These are phyloP conservation scores for Acomys russatus DNA, from an alignment of 2,797 vertebrate species.

Conservation along the genomic window DNA sequence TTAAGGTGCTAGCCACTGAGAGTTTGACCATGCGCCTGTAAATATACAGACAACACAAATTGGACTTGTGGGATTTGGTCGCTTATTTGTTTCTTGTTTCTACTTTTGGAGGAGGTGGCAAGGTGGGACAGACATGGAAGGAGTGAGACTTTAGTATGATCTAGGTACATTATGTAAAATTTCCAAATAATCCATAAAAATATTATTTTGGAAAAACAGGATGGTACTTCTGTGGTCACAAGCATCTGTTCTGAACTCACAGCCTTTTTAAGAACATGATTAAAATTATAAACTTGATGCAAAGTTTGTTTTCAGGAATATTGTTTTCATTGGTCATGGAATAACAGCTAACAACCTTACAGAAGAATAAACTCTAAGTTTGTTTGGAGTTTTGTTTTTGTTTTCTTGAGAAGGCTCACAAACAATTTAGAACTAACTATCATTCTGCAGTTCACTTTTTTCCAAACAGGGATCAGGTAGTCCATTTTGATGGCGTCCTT, in stretches of 20 bases:
- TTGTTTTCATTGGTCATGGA: constrained; percentile 25
- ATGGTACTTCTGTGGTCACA: constrained; percentile 18
- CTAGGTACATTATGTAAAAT: not conserved
- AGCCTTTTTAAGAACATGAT: constrained; percentile 23
- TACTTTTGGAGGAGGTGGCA: not conserved
- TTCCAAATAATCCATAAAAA: not conserved
- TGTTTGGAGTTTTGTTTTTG: not conserved
- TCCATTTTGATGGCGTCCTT: not conserved
- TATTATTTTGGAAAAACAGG: not conserved
- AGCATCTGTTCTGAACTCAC: constrained; percentile 1
- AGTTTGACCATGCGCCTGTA: not conserved
- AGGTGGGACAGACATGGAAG: not conserved
- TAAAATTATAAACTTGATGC: constrained; percentile 12
- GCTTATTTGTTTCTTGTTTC: not conserved
- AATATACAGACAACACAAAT: not conserved
- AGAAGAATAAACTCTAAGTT: not conserved
- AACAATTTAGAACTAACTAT: not conserved
- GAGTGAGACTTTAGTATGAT: not conserved
- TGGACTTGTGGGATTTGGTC: not conserved
- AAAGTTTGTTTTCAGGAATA: constrained; percentile 34
- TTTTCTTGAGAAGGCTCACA: not conserved
- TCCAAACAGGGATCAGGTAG: too few species aligned
- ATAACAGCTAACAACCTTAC: constrained; percentile 22
- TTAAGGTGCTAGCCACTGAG: not conserved
- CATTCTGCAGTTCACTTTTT: not conserved